Evolutionary conservation across 1,140 invertebrate genomes (phyloP).

Genomic region (Neotoxoptera formosana): DNA sequence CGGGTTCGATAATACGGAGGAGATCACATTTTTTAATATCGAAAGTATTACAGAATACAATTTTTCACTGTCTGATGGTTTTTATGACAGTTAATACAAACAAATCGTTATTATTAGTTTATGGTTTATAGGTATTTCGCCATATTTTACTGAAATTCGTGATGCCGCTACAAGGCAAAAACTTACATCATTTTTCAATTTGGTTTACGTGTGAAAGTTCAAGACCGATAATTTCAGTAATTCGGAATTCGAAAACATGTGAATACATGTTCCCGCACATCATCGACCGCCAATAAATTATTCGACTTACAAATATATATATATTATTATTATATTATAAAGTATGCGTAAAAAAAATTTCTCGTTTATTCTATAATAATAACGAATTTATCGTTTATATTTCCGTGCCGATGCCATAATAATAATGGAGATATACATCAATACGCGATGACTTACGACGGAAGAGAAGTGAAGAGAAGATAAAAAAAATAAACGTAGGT

Average conservation of each 20-base stretch:
- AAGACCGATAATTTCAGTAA: not conserved
- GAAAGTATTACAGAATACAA: not conserved
- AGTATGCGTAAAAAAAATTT: not conserved
- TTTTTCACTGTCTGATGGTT: not conserved
- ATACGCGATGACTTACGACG: not conserved
- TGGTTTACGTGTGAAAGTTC: conserved; percentile 25
- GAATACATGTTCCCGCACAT: not conserved
- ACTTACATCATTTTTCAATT: not conserved
- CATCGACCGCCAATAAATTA: not conserved
- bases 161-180: not conserved
- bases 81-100: not conserved
- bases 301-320: not conserved
- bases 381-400: not conserved
- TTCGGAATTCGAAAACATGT: not conserved
- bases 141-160: not conserved
- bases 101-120: not conserved
- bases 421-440: not conserved
- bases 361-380: not conserved
- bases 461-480: not conserved
- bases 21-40: not conserved
- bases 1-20: not conserved
- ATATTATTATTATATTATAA: not conserved
- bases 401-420: not conserved
- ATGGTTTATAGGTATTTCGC: not conserved
- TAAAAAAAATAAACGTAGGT: not conserved